Conservation (phyloP, 2,888 invertebrate genomes). For the Ptychoptera contaminata region DNA sequence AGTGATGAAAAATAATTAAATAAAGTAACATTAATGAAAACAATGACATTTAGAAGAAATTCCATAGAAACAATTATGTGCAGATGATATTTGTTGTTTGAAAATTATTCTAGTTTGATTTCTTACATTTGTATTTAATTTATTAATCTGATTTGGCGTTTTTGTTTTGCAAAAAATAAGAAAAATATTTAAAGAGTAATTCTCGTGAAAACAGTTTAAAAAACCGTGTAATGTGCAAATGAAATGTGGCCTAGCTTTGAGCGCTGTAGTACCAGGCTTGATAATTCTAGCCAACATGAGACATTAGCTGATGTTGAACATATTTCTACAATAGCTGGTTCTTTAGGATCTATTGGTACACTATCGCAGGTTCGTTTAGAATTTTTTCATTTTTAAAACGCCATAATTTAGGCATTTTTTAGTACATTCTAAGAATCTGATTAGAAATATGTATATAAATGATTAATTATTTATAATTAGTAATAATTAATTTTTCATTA, state of each 20-base stretch:
- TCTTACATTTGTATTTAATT: no score
- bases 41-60: no score
- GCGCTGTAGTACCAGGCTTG: slow-evolving; percentile 25
- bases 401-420: not conserved
- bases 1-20: no score
- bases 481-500: slow-evolving; percentile 4
- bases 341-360: slow-evolving; percentile 42
- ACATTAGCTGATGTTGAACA: slow-evolving; percentile 52
- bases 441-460: not conserved
- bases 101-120: no score
- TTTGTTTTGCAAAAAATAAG: no score
- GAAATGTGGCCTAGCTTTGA: slow-evolving; percentile 19
- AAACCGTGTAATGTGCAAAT: no score
- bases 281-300: slow-evolving; percentile 34
- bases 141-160: no score
- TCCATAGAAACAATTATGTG: no score
- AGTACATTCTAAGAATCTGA: not conserved
- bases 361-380: slow-evolving; percentile 33
- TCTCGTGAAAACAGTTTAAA: no score
- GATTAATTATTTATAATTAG: not conserved
- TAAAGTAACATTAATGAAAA: no score
- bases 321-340: slow-evolving; percentile 57
- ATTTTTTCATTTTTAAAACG: not conserved
- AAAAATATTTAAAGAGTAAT: no score
- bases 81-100: no score